These are phyloP conservation scores for Actias luna DNA, from an alignment of 2,888 invertebrate species.

Conservation along the genomic window DNA sequence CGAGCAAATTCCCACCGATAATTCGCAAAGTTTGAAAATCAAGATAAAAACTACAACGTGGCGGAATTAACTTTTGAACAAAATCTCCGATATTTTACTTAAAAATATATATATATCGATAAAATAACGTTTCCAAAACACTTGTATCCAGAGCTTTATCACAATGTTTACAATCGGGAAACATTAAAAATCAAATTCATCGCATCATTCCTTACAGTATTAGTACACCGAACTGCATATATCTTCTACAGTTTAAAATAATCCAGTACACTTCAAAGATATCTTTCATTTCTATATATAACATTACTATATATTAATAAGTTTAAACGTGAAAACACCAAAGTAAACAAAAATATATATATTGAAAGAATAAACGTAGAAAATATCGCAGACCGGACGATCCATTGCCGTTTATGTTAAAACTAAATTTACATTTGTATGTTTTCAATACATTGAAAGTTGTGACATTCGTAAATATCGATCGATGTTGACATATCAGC, in stretches of 20 bases:
- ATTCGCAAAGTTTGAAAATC: no score
- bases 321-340: neutral
- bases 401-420: conserved; percentile 15
- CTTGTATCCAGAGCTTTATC: neutral
- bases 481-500: neutral
- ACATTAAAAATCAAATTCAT: neutral
- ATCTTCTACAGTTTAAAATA: neutral
- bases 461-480: neutral
- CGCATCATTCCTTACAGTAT: neutral
- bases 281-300: neutral
- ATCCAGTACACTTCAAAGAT: neutral
- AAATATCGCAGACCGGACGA: neutral
- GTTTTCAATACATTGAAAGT: neutral
- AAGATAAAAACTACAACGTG: no score
- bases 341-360: neutral
- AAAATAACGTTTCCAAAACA: no score
- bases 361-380: neutral
- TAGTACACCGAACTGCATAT: neutral
- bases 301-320: neutral
- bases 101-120: no score
- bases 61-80: no score
- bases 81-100: no score
- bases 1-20: no score
- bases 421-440: conserved; percentile 3
- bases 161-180: neutral